Percentiles rank a stretch among this genome's conserved stretches.
Evolutionary conservation across 2,888 invertebrate genomes (phyloP).

Genomic region (Xestoiulus laeticollis): DNA sequence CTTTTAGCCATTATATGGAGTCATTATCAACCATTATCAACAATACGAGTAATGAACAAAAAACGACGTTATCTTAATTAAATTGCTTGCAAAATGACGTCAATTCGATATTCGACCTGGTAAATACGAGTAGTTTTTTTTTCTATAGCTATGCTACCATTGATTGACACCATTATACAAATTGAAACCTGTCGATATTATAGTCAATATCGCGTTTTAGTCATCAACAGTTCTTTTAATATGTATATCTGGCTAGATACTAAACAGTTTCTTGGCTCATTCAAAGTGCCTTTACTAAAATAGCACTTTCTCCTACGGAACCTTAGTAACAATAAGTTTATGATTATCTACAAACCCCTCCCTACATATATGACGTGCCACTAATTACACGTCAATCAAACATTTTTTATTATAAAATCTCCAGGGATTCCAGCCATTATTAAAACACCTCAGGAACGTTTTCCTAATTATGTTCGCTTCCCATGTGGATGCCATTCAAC

Average conservation of each 20-base stretch:
- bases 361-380: conserved; percentile 18
- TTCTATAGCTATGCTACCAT: not conserved
- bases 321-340: not conserved
- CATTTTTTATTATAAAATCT: conserved; percentile 32
- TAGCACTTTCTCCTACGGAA: not conserved
- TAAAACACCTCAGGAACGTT: conserved; percentile 40
- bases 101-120: no score
- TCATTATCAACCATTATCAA: no score
- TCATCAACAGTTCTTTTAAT: not conserved
- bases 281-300: not conserved
- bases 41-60: no score
- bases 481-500: conserved; percentile 39
- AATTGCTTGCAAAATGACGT: no score
- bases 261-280: not conserved
- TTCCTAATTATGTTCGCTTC: conserved; percentile 35
- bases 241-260: not conserved
- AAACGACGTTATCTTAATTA: no score
- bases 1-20: no score
- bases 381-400: conserved; percentile 40
- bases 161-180: not conserved
- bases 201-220: not conserved
- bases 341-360: not conserved
- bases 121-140: no score
- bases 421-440: conserved; percentile 34
- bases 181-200: no score